These are phyloP conservation scores for Cephus nigrinus DNA, from an alignment of 2,888 invertebrate genomes.

Conservation along the genomic window DNA sequence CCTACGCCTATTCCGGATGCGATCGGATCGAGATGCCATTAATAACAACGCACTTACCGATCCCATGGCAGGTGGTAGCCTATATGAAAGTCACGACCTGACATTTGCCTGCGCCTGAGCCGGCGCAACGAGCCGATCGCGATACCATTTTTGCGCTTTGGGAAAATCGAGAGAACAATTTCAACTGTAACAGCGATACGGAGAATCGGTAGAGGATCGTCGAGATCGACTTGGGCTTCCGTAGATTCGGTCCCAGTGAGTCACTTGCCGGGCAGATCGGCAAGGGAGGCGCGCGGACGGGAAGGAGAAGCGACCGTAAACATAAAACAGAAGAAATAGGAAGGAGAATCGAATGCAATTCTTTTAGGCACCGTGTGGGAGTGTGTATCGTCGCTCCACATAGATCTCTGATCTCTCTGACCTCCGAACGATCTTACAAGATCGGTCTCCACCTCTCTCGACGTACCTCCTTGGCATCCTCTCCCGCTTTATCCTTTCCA, in stretches of 20 bases:
- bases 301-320: background rate
- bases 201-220: conserved; percentile 4
- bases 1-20: conserved; percentile 55
- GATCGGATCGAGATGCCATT: conserved; percentile 56
- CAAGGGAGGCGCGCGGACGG: background rate
- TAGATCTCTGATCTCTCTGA: conserved; percentile 22
- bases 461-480: conserved; percentile 19
- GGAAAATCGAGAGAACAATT: conserved; percentile 41
- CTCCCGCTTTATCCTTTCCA: conserved; percentile 10
- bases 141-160: conserved; percentile 48
- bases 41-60: conserved; percentile 61
- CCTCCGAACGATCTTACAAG: conserved; percentile 27
- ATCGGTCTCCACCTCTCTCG: conserved; percentile 26
- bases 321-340: background rate
- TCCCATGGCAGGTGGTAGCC: conserved; percentile 59
- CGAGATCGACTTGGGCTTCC: background rate
- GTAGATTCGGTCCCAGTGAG: background rate
- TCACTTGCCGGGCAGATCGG: background rate
- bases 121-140: conserved; percentile 52
- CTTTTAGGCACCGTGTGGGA: conserved; percentile 19
- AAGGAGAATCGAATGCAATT: background rate
- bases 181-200: conserved; percentile 44
- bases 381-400: conserved; percentile 23
- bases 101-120: conserved; percentile 57
- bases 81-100: conserved; percentile 64